Evolutionary conservation across 2,797 vertebrate genomes (phyloP), one percentile per base, ranked within the genome.

Genomic region (Hybognathus amarus): DNA sequence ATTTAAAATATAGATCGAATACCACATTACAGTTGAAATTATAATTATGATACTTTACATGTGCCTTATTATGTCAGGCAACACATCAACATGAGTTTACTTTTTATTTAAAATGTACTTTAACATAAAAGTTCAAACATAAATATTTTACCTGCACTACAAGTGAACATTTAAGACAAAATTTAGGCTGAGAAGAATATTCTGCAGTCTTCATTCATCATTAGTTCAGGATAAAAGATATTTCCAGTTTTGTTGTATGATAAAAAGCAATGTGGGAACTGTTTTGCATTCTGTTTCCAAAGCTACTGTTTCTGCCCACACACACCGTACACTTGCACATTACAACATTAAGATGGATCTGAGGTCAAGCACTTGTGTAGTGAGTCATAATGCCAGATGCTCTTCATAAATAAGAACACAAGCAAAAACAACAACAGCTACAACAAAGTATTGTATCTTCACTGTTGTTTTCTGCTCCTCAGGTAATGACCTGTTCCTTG

Each of bases 401-500:
- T 47, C 61, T 67, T 75, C 12, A 45, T 24, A 27, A 22, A 69
- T 64, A 38, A 52, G 27, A 68, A 12, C n/a, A 66, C 2, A 64
- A 76, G 45, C 15, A 10, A 20, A 42, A 10, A 22, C 12, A 13
- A 45, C 42, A 45, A 45, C 42, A n/a, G 5, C 45, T 15, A 47
- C 13, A 36, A 12, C 18, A 63, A 50, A 18, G 18, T 30, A 22
- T 47, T 66, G 24, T 63, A 54, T 76, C 47, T 36, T 50, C 78
- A 76, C 13, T 56, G 22, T 73, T 74, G 73, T 64, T 74, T 52
- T 52, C 12, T 79, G 5, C n/a, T 82, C 20, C 85, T 50, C 85
- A 98, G 96, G 95, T 24, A 97, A 97, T 50, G 96, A 97, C 90
- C 90, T 97, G 84, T 97, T 97, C 90, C 90, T 96, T 83, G 95